phyloP scores from a whole-genome alignment of 35 echinoderm and acorn worm genomes.

The Chiridota heheva region DNA sequence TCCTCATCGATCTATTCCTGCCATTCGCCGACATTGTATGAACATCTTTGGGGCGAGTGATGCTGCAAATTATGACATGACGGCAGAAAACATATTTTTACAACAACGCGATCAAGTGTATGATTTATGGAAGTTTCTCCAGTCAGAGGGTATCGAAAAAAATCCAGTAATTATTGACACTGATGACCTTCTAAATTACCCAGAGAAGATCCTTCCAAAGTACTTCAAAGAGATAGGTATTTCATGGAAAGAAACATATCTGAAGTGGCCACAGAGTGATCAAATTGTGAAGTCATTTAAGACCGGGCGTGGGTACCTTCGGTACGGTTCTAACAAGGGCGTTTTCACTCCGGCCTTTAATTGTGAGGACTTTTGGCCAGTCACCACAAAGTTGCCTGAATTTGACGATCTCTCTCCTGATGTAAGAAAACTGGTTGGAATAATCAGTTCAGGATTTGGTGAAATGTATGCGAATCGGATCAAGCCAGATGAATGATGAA shows the following conservation, averaged over 20 bases:
- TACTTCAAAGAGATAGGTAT: neutral
- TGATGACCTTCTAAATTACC: neutral
- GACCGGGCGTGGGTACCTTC: neutral
- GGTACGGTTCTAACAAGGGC: neutral
- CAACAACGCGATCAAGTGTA: slow-evolving; percentile 1
- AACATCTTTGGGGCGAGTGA: too few relatives aligned
- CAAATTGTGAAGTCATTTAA: neutral
- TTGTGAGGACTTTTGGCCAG: neutral
- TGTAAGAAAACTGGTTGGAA: neutral
- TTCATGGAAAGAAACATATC: slow-evolving; percentile 25
- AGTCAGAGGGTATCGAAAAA: neutral
- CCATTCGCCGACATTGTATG: too few relatives aligned
- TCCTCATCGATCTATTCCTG: too few relatives aligned
- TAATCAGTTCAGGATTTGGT: slow-evolving; percentile 8
- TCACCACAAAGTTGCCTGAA: neutral
- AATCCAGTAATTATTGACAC: slow-evolving; percentile 3
- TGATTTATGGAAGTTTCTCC: neutral
- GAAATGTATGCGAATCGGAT: slow-evolving; percentile 5
- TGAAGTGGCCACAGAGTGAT: neutral
- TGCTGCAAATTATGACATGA: too few relatives aligned
- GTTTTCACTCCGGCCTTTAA: neutral
- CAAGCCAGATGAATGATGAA: neutral
- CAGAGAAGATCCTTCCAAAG: slow-evolving; percentile 6
- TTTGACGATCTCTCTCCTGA: neutral
- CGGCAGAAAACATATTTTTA: too few relatives aligned